phyloP scores from a whole-genome alignment of 2,113 vertebrate genomes.

The Malurus melanocephalus region DNA sequence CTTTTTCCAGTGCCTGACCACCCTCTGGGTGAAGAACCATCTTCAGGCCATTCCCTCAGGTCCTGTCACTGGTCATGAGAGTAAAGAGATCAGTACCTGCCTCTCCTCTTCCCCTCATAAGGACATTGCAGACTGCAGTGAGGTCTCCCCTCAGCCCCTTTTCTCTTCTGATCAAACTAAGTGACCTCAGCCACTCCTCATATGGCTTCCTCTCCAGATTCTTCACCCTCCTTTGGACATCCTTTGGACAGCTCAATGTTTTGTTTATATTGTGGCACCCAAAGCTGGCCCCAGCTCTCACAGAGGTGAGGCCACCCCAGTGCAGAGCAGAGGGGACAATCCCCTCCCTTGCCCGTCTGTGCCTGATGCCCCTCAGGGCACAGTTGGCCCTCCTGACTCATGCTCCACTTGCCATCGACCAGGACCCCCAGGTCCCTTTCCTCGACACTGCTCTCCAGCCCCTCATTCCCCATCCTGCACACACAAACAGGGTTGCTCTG shows the following conservation, averaged over 20 bases:
- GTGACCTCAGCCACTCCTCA: background rate
- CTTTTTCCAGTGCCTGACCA: background rate
- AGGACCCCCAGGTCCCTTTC: background rate
- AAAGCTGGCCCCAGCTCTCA: accelerated
- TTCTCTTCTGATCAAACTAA: background rate
- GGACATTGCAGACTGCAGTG: background rate
- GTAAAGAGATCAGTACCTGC: accelerated
- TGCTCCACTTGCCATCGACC: accelerated
- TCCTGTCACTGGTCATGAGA: background rate
- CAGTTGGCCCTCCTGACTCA: accelerated
- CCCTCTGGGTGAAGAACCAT: background rate
- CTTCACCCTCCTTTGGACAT: background rate
- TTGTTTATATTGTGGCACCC: accelerated
- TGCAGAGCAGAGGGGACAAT: background rate
- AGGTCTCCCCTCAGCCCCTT: background rate
- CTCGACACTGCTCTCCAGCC: accelerated
- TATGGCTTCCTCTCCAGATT: background rate
- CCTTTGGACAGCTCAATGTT: background rate
- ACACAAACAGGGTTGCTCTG: background rate
- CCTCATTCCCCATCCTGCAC: background rate
- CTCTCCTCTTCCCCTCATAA: background rate
- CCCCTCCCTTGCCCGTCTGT: accelerated
- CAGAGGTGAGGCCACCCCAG: accelerated
- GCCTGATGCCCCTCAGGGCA: background rate
- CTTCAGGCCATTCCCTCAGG: background rate